A percentile compares a stretch with the other conserved stretches of the same genome.
phyloP scores from a whole-genome alignment of 2,113 vertebrate genomes.

The Gadus macrocephalus region DNA sequence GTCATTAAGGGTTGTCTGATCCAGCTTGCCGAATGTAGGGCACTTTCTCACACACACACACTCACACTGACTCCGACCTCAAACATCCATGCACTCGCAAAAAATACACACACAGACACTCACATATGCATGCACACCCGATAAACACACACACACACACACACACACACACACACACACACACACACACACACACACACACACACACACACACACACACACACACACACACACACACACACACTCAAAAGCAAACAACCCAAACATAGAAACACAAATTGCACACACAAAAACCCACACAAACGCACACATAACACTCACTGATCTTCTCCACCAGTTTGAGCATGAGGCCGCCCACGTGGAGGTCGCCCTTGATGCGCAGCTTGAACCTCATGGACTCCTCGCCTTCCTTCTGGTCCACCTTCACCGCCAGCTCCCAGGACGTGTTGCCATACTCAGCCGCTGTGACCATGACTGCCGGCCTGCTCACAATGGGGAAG shows the following conservation, averaged over 20 bases:
- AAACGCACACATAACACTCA: constrained; percentile 70
- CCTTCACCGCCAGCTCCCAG: constrained; percentile 83
- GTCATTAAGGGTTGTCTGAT: background rate
- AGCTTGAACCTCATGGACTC: constrained; percentile 66
- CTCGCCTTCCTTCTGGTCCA: constrained; percentile 76
- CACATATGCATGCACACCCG: no score
- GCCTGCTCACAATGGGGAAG: no score
- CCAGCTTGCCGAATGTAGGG: background rate
- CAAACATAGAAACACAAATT: background rate
- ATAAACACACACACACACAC: background rate
- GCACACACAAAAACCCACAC: background rate
- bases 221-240: background rate
- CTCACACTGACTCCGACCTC: background rate
- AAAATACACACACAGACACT: no score
- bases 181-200: no score
- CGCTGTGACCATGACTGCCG: constrained; percentile 71
- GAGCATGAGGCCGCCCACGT: constrained; percentile 94
- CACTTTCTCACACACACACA: background rate
- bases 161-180: background rate
- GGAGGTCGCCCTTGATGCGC: constrained; percentile 85
- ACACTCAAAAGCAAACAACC: no score
- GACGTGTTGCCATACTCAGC: constrained; percentile 75
- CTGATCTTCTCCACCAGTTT: constrained; percentile 90
- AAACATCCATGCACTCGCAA: no score
- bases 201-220: background rate